Base-by-base conservation (phyloP, 2,797 vertebrate genomes). In the Chaunax sp. region DNA sequence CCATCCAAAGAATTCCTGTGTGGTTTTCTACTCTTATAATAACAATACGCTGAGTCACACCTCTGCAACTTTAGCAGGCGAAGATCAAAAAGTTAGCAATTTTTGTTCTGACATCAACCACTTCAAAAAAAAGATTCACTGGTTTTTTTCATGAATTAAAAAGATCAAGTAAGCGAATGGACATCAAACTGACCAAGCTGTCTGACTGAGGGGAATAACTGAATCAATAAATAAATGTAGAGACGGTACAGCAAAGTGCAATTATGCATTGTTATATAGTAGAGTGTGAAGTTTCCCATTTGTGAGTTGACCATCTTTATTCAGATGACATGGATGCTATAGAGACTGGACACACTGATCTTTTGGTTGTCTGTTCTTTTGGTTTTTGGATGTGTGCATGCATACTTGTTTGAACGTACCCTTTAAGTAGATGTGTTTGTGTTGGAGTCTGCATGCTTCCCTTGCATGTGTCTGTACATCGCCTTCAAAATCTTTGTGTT, bases 371-470 rank as follows among this genome's bases (percentile, higher is more conserved):
- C 59, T 41, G 65, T 20, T 81, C 41, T 82, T 73, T 75, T 81
- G 50, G 67, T 63, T 82, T 70, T 65, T 25, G 64, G 78, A 72
- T 73, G 71, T 71, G 19, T 72, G 67, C 85, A 87, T 90, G 89
- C 86, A 78, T 26, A 65, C 78, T 26, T 56, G 56, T 72, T 64
- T 72, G 72, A 35, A 67, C 72, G 64, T 35, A 55, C 52, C 25
- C 33, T 54, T 64, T 50, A 62, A 67, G 67, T 51, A 55, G 65
- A 72, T 61, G 69, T 60, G 82, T 70, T 38, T 61, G 69, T 74
- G 64, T 81, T 77, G 5, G 28, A 62, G 74, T 50, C 51, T 67
- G 80, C 87, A 83, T 89, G 84, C 86, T 79, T 75, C 74, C 51
- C 46, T 72, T 11, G 65, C 54, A 54, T 45, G 60, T 63, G 40